Base-by-base conservation (phyloP, 2,797 vertebrate species). In the Lates japonicus region DNA sequence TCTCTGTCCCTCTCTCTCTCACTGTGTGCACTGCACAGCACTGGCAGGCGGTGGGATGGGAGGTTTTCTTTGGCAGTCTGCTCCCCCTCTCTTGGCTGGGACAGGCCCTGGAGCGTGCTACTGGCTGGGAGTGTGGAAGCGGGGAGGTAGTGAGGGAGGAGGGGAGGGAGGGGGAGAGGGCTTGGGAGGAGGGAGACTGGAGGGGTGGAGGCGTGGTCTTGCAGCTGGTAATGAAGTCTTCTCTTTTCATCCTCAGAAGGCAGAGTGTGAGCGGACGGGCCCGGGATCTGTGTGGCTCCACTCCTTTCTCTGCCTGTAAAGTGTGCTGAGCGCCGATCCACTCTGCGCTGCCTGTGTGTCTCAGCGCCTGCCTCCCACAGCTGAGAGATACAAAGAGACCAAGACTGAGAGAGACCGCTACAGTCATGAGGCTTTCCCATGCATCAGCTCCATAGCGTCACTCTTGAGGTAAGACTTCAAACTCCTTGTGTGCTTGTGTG, bases 171-270 rank as follows among this genome's bases (percentile, higher is more conserved):
- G 92, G 74, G 90, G 93, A 89, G 62, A 88, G 72, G 69, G 87
- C 65, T 83, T 67, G 64, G 85, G 82, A 82, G 87, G 89, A 91
- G 90, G 95, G 87, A 90, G 88, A 74, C 81, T 83, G 78, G 61
- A 86, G 80, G 83, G 87, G 70, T 74, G 93, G 94, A 94, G 96
- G 95, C 95, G 96, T 95, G 95, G 96, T 95, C 90, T 74, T 95
- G 91, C 88, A 94, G 95, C 95, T 97, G 95, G 95, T 95, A 96
- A 97, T 97, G 97, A 97, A 97, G 96, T 96, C 95, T 96, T 96
- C 95, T 97, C 96, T 96, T 97, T 97, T 96, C 95, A 96, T 96
- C 96, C 96, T 94, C 97, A 96, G 97, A 97, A 95, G 96, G 95
- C 96, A 94, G 94, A 95, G 93, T 93, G 95, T 92, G 94, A 94